Base-by-base conservation (phyloP, 2,888 invertebrate genomes). In the Sabellastarte sp. region DNA sequence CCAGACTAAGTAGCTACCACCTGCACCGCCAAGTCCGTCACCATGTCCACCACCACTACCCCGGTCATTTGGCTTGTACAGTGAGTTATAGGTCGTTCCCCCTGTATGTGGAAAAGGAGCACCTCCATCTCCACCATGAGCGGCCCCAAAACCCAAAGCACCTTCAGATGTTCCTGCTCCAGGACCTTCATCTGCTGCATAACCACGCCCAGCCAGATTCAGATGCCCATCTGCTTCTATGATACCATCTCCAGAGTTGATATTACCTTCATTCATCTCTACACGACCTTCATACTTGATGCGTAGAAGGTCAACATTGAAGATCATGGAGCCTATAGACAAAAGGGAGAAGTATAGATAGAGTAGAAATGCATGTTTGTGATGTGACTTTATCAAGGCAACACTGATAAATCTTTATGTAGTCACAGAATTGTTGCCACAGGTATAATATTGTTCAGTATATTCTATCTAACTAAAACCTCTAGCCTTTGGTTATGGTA, bases 61-160 rank as follows among this genome's bases (percentile, higher is more conserved):
- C 26, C 60, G 59, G 3, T 72, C 31, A 26, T 61, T 57, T 26
- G 77, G 73, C 33, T 56, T 53, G 59, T 74, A 75, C n/a, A 73
- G 72, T 24, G 77, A 77, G 57, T 73, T 74, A 68, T 76, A 75
- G 4, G 76, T 41, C 41, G 10, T 10, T 20, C 10, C 20, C n/a
- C n/a, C n/a, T n/a, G n/a, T n/a, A n/a, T 63, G n/a, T 20, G 70
- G 71, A 3, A 67, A 61, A 24, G 69, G 69, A 24, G 73, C 72
- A n/a, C 77, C 77, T 15, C 77, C 77, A 63, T 77, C 74, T 10
- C 77, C 77, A 28, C 77, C 77, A 63, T 77, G 76, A 3, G 76
- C 68, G 51, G 68, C 77, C 30, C 77, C 77, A 60, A 65, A 70
- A 29, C 76, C 77, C 41, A 57, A 30, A 10, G 26, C 56, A 26